phyloP scores from a whole-genome alignment of 2,888 invertebrate species.

The Lasioglossum pauxillum region DNA sequence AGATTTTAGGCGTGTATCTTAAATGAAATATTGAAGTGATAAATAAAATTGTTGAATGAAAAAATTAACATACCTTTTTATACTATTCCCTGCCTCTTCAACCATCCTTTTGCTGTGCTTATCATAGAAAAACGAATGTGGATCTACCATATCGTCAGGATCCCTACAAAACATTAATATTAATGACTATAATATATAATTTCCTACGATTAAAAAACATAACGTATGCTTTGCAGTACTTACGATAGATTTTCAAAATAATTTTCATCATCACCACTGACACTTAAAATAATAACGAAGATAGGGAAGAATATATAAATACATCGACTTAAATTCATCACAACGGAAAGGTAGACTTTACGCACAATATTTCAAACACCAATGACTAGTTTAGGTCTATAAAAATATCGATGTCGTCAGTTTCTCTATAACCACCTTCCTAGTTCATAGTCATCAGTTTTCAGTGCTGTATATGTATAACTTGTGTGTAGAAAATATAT shows the following conservation, averaged over 20 bases:
- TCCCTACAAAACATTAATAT: slow-evolving; percentile 34
- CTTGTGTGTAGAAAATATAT: neutral
- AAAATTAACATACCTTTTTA: slow-evolving; percentile 7
- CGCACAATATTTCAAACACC: neutral
- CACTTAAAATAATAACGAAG: neutral
- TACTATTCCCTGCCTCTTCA: neutral
- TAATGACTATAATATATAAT: neutral
- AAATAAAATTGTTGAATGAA: neutral
- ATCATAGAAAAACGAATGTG: slow-evolving; percentile 73
- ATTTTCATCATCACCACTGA: slow-evolving; percentile 32
- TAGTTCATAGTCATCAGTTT: neutral
- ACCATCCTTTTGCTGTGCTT: slow-evolving; percentile 57
- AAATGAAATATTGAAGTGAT: neutral
- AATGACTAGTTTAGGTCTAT: neutral
- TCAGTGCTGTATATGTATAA: neutral
- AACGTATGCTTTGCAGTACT: neutral
- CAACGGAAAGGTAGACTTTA: neutral
- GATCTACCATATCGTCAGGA: slow-evolving; percentile 63
- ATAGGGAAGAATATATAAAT: slow-evolving; percentile 11
- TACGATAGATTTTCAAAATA: slow-evolving; percentile 42
- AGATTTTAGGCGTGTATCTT: neutral
- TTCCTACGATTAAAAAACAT: neutral
- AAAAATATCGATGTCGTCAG: slow-evolving; percentile 48
- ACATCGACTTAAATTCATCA: slow-evolving; percentile 15
- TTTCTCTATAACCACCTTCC: slow-evolving; percentile 6